These are phyloP conservation scores for Drosophila mimica DNA, from an alignment of 2,888 invertebrate genomes.

Conservation along the genomic window DNA sequence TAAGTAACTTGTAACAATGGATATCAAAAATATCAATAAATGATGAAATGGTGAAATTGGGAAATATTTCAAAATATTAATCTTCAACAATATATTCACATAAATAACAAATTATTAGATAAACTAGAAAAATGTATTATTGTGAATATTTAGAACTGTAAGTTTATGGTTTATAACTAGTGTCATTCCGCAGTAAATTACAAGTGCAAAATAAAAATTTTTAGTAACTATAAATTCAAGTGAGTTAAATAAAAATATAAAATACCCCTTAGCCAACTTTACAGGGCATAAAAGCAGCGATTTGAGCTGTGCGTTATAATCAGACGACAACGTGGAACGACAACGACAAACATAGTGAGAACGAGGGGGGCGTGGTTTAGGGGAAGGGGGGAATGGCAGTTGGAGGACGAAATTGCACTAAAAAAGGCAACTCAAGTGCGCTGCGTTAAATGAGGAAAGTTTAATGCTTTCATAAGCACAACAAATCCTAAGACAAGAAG, in stretches of 20 bases:
- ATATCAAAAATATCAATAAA: neutral
- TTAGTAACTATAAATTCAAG: neutral
- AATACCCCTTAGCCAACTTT: neutral
- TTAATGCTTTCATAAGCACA: constrained; percentile 82
- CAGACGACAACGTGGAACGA: constrained; percentile 55
- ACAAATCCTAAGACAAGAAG: constrained; percentile 75
- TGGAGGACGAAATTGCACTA: constrained; percentile 76
- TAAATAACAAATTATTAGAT: neutral
- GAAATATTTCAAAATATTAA: neutral
- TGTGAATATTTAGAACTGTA: neutral
- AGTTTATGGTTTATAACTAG: neutral
- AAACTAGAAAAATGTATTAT: neutral
- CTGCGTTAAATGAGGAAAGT: constrained; percentile 80
- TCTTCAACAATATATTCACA: neutral
- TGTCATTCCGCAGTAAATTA: neutral
- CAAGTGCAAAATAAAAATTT: neutral
- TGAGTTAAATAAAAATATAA: neutral
- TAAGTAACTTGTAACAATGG: neutral
- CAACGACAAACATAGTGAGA: constrained; percentile 12
- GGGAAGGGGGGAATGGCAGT: constrained; percentile 27
- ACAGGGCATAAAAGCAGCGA: constrained; percentile 36
- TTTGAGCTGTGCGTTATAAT: constrained; percentile 64
- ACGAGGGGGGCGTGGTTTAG: constrained; percentile 15
- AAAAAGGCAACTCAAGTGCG: constrained; percentile 80
- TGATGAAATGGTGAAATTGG: neutral